phyloP scores from a whole-genome alignment of 1,140 invertebrate genomes.

The Mamestra configurata region DNA sequence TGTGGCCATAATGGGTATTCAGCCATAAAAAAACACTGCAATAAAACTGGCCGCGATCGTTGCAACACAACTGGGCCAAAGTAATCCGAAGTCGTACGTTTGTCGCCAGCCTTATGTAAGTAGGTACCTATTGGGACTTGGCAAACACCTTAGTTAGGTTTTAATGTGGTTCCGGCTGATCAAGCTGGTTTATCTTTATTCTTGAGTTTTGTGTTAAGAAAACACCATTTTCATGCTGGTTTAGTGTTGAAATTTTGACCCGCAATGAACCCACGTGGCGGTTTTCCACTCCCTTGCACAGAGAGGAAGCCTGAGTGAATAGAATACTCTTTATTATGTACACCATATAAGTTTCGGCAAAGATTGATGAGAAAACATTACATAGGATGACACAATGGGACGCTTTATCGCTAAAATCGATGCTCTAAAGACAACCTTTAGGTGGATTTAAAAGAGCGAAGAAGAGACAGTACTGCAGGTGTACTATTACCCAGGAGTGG shows the following conservation, averaged over 20 bases:
- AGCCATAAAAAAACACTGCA: not conserved
- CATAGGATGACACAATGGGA: no score
- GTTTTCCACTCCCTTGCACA: no score
- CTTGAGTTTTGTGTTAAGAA: not conserved
- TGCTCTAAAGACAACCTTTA: no score
- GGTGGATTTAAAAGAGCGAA: no score
- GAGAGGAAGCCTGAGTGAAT: no score
- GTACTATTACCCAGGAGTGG: no score
- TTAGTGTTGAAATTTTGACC: not conserved
- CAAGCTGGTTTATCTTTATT: conserved; percentile 17
- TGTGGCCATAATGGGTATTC: not conserved
- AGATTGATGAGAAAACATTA: no score
- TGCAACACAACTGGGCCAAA: not conserved
- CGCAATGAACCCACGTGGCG: not conserved
- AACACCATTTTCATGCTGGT: not conserved
- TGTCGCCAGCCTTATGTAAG: conserved; percentile 21
- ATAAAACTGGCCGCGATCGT: not conserved
- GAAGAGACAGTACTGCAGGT: no score
- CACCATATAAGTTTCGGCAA: no score
- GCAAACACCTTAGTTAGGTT: conserved; percentile 47
- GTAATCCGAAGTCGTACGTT: not conserved
- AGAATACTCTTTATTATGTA: no score
- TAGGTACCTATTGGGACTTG: conserved; percentile 42
- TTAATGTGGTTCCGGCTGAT: conserved; percentile 45
- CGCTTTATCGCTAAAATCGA: no score